Conservation (phyloP, 2,797 vertebrate genomes). For the Mormyrops boulengeri region DNA sequence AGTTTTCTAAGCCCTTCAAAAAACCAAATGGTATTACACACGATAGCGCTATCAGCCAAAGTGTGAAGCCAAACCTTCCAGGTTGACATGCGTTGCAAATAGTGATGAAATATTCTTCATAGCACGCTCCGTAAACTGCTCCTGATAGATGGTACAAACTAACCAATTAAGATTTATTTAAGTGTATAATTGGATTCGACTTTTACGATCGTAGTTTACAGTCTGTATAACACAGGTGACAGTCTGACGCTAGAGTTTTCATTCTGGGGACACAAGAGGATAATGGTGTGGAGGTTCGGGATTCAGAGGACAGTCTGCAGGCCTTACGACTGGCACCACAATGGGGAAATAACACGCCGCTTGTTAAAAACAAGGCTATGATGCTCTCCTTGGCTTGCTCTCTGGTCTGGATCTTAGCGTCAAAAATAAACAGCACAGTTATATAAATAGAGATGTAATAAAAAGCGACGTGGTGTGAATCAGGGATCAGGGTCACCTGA, state of each 20-base stretch:
- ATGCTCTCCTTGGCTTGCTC: not conserved
- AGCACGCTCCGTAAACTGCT: not conserved
- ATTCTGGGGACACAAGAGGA: not conserved
- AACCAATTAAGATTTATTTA: constrained; percentile 2
- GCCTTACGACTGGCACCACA: not conserved
- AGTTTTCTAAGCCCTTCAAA: constrained; percentile 53
- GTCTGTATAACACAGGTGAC: not conserved
- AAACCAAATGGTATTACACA: constrained; percentile 32
- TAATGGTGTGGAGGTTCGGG: not conserved
- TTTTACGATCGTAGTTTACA: constrained; percentile 1
- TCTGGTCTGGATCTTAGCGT: not conserved
- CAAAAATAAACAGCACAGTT: not conserved
- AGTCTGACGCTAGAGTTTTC: not conserved
- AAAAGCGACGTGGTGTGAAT: not conserved
- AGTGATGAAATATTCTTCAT: constrained; percentile 33
- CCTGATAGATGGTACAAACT: not conserved
- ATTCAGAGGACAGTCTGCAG: not conserved
- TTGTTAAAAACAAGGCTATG: not conserved
- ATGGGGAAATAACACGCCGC: not conserved
- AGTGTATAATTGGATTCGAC: constrained; percentile 1
- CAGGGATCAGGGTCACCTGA: not conserved
- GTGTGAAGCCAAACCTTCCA: constrained; percentile 57
- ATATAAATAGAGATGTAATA: not conserved
- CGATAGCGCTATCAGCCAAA: constrained; percentile 45
- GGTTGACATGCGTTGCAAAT: constrained; percentile 51